Evolutionary conservation across 2,888 invertebrate species (phyloP), one percentile per base, ranked within the genome.

Genomic region (Drosophila nigritarsus): DNA sequence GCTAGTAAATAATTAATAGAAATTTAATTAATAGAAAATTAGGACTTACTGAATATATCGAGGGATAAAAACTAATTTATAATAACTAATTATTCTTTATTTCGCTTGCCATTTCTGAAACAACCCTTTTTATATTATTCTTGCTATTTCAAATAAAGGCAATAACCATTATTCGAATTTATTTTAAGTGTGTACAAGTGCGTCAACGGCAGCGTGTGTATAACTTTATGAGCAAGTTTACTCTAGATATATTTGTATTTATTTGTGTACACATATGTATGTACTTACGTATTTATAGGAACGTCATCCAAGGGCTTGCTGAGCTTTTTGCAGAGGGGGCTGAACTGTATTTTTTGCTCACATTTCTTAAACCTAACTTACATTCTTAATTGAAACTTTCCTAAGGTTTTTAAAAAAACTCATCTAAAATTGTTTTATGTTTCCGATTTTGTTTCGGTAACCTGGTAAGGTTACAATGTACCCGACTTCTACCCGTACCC

Each of bases 71-170:
- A 27, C 5, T 9, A 27, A 4, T 24, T 20, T 2, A 15, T 2
- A 27, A 27, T 27, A 49, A 9, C 18, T 2, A 9, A 49, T 5
- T 49, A 18, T 8, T 49, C 1, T 18, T 9, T 9, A 9, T 18
- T 45, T 9, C n/a, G 9, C n/a, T 40, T 4, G 40, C 9, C n/a
- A 4, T n/a, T n/a, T 24, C 38, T 49, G 32, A 60, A 56, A 40
- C 54, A 60, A 49, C 40, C 3, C 20, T 38, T 65, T 56, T 66
- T 7, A 40, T 50, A 53, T 38, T 42, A 6, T 45, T 24, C 24
- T 24, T 1, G 8, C 15, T 4, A 24, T 45, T 45, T 24, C 3
- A 7, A 13, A 20, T 45, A 45, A 20, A 2, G 13, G 20, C 13
- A 45, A 45, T 20, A 45, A 8, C 4, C 2, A 8, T 45, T 45